A percentile compares a stretch with the other conserved stretches of the same genome.
Conservation (phyloP, 2,888 invertebrate species). For the Noctuana brunneofusca region DNA sequence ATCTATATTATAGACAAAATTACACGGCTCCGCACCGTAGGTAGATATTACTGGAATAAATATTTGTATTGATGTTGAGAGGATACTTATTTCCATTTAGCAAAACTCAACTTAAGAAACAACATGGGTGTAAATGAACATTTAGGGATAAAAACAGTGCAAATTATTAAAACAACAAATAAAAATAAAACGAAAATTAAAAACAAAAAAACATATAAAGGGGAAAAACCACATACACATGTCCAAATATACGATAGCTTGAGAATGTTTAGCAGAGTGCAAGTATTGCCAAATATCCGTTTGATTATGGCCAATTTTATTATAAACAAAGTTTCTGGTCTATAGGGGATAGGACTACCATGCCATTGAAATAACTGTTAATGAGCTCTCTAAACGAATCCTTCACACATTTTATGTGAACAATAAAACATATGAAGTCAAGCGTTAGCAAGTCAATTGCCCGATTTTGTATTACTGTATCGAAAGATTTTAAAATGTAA, state of each 20-base stretch:
- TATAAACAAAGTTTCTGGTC: slow-evolving; percentile 62
- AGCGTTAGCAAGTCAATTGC: too few species aligned
- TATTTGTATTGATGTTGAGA: neutral
- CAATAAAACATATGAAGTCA: too few species aligned
- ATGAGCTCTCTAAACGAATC: too few species aligned
- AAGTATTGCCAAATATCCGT: slow-evolving; percentile 65
- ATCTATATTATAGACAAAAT: neutral
- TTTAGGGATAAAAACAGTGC: slow-evolving; percentile 38
- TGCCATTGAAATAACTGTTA: too few species aligned
- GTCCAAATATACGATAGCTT: slow-evolving; percentile 64
- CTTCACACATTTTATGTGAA: too few species aligned
- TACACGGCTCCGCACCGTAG: slow-evolving; percentile 42
- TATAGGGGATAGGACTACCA: too few species aligned
- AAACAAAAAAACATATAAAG: slow-evolving; percentile 43
- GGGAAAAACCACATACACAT: slow-evolving; percentile 57
- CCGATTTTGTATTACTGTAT: too few species aligned
- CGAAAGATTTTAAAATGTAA: too few species aligned
- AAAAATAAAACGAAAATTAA: slow-evolving; percentile 37
- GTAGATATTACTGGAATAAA: slow-evolving; percentile 19
- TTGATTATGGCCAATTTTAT: slow-evolving; percentile 63
- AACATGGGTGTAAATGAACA: slow-evolving; percentile 36
- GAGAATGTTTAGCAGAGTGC: slow-evolving; percentile 72
- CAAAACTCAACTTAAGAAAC: slow-evolving; percentile 23
- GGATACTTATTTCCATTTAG: neutral
- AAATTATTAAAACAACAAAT: slow-evolving; percentile 37